Conservation (phyloP, 2,888 invertebrate species). For the Leucoptera coffeella region DNA sequence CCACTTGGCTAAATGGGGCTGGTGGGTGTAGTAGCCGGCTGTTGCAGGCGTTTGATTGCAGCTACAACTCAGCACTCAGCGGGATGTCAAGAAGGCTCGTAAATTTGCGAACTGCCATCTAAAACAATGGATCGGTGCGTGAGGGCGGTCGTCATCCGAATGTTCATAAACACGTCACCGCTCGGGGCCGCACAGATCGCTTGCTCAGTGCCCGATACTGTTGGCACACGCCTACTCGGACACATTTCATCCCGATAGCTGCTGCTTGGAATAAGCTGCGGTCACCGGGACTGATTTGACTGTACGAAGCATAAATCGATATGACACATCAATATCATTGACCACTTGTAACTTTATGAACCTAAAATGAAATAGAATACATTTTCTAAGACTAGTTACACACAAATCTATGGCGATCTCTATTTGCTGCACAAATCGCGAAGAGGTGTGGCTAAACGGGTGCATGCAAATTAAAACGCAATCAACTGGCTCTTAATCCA, state of each 20-base stretch:
- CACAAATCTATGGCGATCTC: too few relatives aligned
- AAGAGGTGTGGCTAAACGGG: constrained; percentile 4
- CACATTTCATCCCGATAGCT: too few relatives aligned
- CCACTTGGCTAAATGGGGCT: constrained; percentile 1
- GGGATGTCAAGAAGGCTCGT: constrained; percentile 21
- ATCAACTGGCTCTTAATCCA: constrained; percentile 18
- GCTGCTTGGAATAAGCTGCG: too few relatives aligned
- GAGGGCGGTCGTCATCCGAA: constrained; percentile 29
- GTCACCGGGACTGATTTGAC: too few relatives aligned
- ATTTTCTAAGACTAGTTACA: too few relatives aligned
- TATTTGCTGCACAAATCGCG: too few relatives aligned
- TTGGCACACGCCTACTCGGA: too few relatives aligned
- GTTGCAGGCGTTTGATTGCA: constrained; percentile 1
- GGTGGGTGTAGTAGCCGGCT: constrained; percentile 3
- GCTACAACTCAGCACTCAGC: constrained; percentile 11
- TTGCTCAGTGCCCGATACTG: constrained; percentile 16
- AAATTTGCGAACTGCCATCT: constrained; percentile 31
- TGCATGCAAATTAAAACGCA: constrained; percentile 14
- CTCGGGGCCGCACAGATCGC: constrained; percentile 30
- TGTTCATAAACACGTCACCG: constrained; percentile 40
- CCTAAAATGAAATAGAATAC: too few relatives aligned
- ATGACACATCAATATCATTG: too few relatives aligned
- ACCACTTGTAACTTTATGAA: too few relatives aligned
- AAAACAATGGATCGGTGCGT: constrained; percentile 38
- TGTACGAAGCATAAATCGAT: too few relatives aligned